Conservation (phyloP, 2,888 invertebrate species). For the Boloria selene region DNA sequence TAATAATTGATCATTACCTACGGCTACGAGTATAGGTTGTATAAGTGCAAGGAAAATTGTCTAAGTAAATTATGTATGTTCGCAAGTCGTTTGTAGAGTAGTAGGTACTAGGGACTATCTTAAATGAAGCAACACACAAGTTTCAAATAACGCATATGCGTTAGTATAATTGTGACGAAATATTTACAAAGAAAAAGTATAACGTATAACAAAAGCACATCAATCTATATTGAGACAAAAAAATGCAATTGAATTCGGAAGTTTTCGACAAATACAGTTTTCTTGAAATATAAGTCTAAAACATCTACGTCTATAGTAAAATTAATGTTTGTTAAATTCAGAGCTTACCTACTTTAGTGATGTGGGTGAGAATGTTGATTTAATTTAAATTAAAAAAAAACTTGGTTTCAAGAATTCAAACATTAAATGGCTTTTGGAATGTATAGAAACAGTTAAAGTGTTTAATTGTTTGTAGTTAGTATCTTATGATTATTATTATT, state of each 20-base stretch:
- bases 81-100: not conserved
- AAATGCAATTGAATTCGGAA: slow-evolving; percentile 64
- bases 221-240: slow-evolving; percentile 62
- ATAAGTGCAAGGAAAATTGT: too few species aligned
- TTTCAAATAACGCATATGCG: slow-evolving; percentile 66
- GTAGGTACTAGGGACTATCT: not conserved
- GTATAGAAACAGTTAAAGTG: slow-evolving; percentile 21
- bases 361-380: slow-evolving; percentile 7
- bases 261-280: slow-evolving; percentile 38
- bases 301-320: slow-evolving; percentile 34
- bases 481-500: slow-evolving; percentile 13
- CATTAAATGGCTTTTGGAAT: slow-evolving; percentile 32
- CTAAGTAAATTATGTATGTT: too few species aligned
- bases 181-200: slow-evolving; percentile 78
- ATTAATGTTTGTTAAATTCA: slow-evolving; percentile 36
- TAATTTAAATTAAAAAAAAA: slow-evolving; percentile 5
- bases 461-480: slow-evolving; percentile 18
- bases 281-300: slow-evolving; percentile 38
- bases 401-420: slow-evolving; percentile 13
- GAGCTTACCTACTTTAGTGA: slow-evolving; percentile 42
- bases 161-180: slow-evolving; percentile 70
- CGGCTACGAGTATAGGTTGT: too few species aligned
- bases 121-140: slow-evolving; percentile 24
- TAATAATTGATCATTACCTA: too few species aligned
- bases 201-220: slow-evolving; percentile 77